Conservation (phyloP, 2,797 vertebrate species). For the Varecia variegata region DNA sequence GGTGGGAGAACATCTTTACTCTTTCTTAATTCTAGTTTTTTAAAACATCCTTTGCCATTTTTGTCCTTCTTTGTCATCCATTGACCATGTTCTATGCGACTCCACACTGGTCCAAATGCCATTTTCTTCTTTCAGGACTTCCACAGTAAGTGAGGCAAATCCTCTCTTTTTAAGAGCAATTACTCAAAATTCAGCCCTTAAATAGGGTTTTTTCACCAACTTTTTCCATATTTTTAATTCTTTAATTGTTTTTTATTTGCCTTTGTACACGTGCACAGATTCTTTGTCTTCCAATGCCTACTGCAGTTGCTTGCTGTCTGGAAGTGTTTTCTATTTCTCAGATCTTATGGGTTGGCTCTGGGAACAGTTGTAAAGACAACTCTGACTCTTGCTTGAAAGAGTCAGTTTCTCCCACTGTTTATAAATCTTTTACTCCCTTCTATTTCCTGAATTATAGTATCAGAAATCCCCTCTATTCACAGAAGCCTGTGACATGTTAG, state of each 20-base stretch:
- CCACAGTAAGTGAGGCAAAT: neutral
- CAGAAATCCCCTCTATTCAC: neutral
- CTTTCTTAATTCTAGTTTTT: neutral
- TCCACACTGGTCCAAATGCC: neutral
- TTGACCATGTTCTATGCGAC: neutral
- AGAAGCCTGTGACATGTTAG: neutral
- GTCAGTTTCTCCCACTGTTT: neutral
- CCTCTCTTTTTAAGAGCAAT: neutral
- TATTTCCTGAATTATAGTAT: neutral
- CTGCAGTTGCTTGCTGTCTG: neutral
- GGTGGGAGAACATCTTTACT: neutral
- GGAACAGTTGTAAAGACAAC: neutral
- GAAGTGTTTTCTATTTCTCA: neutral
- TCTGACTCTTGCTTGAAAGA: neutral
- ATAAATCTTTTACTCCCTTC: neutral
- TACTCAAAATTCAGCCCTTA: neutral
- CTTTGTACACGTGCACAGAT: neutral
- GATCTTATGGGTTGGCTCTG: neutral
- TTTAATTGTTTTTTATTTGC: neutral
- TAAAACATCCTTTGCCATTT: neutral
- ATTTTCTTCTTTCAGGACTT: neutral
- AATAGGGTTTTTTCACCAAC: neutral
- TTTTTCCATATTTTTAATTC: neutral
- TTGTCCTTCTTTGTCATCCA: neutral
- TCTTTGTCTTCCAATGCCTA: neutral